Percentiles rank a stretch among this genome's conserved stretches.
These are phyloP conservation scores for Lithodes maja DNA, from an alignment of 2,888 invertebrate species.

Conservation along the genomic window DNA sequence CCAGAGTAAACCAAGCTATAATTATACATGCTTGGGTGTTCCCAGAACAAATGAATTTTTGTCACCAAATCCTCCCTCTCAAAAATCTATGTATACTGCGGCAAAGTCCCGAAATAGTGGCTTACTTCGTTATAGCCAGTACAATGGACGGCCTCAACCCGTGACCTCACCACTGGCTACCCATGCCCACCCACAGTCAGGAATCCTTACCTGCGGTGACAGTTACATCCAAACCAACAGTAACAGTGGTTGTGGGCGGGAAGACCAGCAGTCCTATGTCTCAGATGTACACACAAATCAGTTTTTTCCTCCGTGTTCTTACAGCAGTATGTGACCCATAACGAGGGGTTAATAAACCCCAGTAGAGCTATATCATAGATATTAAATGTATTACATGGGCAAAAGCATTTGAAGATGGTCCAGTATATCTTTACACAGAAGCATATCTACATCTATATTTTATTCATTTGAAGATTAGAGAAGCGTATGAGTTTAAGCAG, in stretches of 20 bases:
- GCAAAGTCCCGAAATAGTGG: constrained; percentile 44
- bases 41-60: constrained; percentile 47
- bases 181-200: constrained; percentile 58
- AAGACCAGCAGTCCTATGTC: constrained; percentile 58
- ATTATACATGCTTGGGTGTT: constrained; percentile 44
- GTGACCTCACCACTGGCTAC: constrained; percentile 58
- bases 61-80: constrained; percentile 45
- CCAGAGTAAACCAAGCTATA: constrained; percentile 28
- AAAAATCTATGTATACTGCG: constrained; percentile 44
- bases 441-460: background rate
- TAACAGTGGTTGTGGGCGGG: constrained; percentile 54
- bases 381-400: background rate
- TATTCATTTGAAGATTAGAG: constrained; percentile 6
- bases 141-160: constrained; percentile 50
- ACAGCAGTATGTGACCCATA: constrained; percentile 60
- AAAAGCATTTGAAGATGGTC: constrained; percentile 6
- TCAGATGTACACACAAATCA: constrained; percentile 55
- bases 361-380: background rate
- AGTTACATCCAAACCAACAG: constrained; percentile 37
- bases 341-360: constrained; percentile 27
- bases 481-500: constrained; percentile 1
- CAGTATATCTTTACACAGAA: background rate
- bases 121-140: constrained; percentile 48
- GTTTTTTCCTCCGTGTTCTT: constrained; percentile 60
- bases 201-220: constrained; percentile 25